These are phyloP conservation scores for Formica selysi DNA, from an alignment of 1,140 invertebrate species.

Conservation along the genomic window DNA sequence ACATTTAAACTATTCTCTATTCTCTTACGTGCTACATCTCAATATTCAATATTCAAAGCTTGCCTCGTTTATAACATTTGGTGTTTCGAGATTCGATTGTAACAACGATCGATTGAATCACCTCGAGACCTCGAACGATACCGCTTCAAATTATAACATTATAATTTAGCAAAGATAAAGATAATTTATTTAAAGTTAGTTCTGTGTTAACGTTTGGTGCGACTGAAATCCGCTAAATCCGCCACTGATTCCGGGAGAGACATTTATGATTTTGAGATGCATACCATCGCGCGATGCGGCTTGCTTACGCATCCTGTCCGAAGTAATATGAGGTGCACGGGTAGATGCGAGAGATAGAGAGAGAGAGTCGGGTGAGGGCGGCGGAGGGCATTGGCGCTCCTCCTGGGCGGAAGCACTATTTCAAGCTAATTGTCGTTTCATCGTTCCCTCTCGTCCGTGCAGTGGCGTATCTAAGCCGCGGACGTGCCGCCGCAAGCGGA, in stretches of 20 bases:
- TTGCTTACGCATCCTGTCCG: constrained; percentile 60
- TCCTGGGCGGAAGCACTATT: constrained; percentile 79
- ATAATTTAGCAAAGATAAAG: constrained; percentile 7
- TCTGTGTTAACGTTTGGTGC: neutral
- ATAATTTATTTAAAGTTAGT: constrained; percentile 30
- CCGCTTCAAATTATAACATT: constrained; percentile 28
- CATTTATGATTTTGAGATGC: constrained; percentile 37
- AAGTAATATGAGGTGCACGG: constrained; percentile 27
- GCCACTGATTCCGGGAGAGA: constrained; percentile 18
- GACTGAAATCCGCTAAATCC: constrained; percentile 10
- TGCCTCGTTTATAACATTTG: neutral
- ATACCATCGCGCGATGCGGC: constrained; percentile 26
- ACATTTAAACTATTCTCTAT: neutral
- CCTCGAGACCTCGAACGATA: neutral
- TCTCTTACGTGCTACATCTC: neutral
- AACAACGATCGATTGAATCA: neutral
- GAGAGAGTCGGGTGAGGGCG: constrained; percentile 5
- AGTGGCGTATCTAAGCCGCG: constrained; percentile 63
- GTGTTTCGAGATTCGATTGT: neutral
- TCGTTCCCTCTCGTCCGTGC: constrained; percentile 74
- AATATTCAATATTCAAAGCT: neutral
- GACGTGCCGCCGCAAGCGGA: constrained; percentile 54
- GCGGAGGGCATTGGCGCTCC: constrained; percentile 66
- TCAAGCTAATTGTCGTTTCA: constrained; percentile 80
- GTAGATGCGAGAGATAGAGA: constrained; percentile 6